Base-by-base conservation (phyloP, 2,888 invertebrate species). In the Carterocephalus palaemon region DNA sequence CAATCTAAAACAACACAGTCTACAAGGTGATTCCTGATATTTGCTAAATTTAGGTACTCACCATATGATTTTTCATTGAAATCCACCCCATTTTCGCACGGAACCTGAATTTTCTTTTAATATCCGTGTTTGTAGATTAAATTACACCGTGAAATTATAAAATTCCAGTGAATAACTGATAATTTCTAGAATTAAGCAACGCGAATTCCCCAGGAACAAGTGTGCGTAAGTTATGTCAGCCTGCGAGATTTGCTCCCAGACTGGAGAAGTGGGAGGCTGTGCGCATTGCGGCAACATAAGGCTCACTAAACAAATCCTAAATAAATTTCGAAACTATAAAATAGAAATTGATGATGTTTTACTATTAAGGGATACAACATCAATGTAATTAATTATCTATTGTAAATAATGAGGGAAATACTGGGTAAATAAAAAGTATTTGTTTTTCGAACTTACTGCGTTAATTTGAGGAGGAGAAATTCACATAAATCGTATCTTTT, bases 11-110 rank as follows among this genome's bases (percentile, higher is more conserved):
- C 13, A n/a, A 15, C 4, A 15, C 13, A n/a, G 1, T 4, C 1
- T 10, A 12, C 0, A 12, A 26, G 2, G 5, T 7, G 5, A 12
- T 3, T 17, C 3, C 17, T 17, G 17, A 17, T 17, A 3, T 17
- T 4, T 17, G n/a, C n/a, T n/a, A n/a, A n/a, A 17, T 26, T 1
- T 12, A 17, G 13, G 13, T 26, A 72, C 84, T 78, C 57, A 85
- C 86, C 83, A 86, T 79, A 70, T 86, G 85, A 73, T 84, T 85
- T 68, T 86, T 86, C 82, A 86, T 85, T 8, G 85, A 85, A 58
- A 86, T 84, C 86, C 86, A 86, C 47, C 86, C 86, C 86, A 86
- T 86, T 60, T 69, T 84, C 23, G 68, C 74, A 56, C 78, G 64
- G 56, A 67, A 76, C 57, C 70, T 77, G 41, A 75, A 61, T 69